Percentiles rank a stretch among this genome's conserved stretches.
Evolutionary conservation across 2,797 vertebrate genomes (phyloP).

Genomic region (Pseudotriccus pelzelni): DNA sequence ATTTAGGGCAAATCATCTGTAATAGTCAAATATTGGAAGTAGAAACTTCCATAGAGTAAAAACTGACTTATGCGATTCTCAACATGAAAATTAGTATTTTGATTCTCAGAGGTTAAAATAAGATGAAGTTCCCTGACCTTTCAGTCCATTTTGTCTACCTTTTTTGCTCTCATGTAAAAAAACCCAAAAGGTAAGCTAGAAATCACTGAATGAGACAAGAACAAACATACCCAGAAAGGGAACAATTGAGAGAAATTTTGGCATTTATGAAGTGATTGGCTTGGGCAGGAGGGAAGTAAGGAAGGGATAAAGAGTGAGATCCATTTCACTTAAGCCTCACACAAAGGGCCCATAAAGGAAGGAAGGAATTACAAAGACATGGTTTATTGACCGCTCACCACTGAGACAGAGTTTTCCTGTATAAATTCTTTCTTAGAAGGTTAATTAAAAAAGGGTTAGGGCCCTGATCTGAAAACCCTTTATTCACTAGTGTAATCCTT

Average conservation of each 20-base stretch:
- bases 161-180: background rate
- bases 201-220: background rate
- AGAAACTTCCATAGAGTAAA: background rate
- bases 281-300: background rate
- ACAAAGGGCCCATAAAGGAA: conserved; percentile 40
- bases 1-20: background rate
- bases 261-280: background rate
- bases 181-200: background rate
- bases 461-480: background rate
- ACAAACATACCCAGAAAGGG: background rate
- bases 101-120: background rate
- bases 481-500: conserved; percentile 13
- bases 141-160: background rate
- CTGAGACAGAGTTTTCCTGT: conserved; percentile 22
- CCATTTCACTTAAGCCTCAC: conserved; percentile 50
- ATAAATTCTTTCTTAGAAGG: conserved; percentile 41
- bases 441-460: conserved; percentile 53
- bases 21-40: background rate
- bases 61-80: background rate
- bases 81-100: background rate
- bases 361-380: conserved; percentile 43
- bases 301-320: conserved; percentile 16
- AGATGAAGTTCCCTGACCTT: background rate
- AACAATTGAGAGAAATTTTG: conserved; percentile 8
- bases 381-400: conserved; percentile 46